Percentiles rank a stretch among this genome's conserved stretches.
Conservation (phyloP, 2,113 vertebrate species). For the Camarhynchus parvulus region DNA sequence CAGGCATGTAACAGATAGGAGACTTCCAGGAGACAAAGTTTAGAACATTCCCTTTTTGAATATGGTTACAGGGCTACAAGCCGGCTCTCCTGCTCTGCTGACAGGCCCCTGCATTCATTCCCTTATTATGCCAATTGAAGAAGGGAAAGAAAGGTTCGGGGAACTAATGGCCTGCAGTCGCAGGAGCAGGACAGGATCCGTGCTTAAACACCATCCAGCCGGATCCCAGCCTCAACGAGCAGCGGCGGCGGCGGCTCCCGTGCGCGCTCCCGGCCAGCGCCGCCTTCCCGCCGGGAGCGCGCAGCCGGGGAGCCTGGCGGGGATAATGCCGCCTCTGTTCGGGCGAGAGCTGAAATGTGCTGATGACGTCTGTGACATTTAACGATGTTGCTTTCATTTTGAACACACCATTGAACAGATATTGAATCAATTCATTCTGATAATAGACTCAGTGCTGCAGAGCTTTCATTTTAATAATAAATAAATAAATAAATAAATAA, state of each 20-base stretch:
- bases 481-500: conserved; percentile 54
- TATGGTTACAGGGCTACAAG: conserved; percentile 17
- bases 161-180: neutral
- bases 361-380: conserved; percentile 85
- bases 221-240: neutral
- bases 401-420: conserved; percentile 90
- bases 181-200: neutral
- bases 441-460: conserved; percentile 80
- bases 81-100: neutral
- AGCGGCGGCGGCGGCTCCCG: accelerated
- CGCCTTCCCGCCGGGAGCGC: neutral
- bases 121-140: neutral
- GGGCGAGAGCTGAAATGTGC: conserved; percentile 79
- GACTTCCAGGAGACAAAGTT: conserved; percentile 36
- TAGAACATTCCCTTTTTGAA: conserved; percentile 6
- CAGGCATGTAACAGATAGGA: conserved; percentile 37
- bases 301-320: neutral
- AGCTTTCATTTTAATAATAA: conserved; percentile 75
- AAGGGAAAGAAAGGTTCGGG: neutral
- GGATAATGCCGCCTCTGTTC: conserved; percentile 78
- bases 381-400: conserved; percentile 88
- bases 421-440: conserved; percentile 90
- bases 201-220: neutral
- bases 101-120: neutral
- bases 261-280: neutral